phyloP scores from a whole-genome alignment of 2,797 vertebrate genomes.

The Scolopax rusticola region DNA sequence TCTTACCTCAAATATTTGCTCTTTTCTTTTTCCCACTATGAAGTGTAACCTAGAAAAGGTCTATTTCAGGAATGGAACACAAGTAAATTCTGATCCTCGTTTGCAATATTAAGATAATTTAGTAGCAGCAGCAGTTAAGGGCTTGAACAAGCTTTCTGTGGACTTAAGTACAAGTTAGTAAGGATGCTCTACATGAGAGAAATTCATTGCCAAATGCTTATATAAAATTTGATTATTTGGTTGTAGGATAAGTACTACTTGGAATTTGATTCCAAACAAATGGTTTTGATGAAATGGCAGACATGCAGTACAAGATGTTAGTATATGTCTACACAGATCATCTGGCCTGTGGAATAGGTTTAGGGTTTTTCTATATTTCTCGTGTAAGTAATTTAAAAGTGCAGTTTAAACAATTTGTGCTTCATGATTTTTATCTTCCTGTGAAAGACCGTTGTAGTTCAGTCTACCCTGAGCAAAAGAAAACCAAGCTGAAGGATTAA shows the following conservation, averaged over 20 bases:
- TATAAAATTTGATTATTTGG: not conserved
- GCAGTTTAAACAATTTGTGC: not conserved
- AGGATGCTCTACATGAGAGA: not conserved
- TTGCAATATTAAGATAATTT: not conserved
- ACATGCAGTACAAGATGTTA: not conserved
- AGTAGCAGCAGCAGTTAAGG: not conserved
- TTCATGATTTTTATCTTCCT: not conserved
- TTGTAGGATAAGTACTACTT: not conserved
- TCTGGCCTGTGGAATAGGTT: not conserved
- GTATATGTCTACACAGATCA: not conserved
- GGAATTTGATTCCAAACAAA: not conserved
- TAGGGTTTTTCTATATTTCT: not conserved
- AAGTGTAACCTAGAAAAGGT: not conserved
- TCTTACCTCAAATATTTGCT: not conserved
- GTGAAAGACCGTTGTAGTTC: not conserved
- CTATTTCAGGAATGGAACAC: not conserved
- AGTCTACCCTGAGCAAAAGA: not conserved
- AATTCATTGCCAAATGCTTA: not conserved
- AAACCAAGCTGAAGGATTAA: not conserved
- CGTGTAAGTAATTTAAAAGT: not conserved
- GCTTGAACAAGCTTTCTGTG: not conserved
- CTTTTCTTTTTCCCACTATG: not conserved
- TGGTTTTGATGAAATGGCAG: not conserved
- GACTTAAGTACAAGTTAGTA: not conserved
- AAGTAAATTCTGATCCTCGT: not conserved